Evolutionary conservation across 2,113 vertebrate species (phyloP), one percentile per base, ranked within the genome.

Genomic region (Cheirogaleus medius): DNA sequence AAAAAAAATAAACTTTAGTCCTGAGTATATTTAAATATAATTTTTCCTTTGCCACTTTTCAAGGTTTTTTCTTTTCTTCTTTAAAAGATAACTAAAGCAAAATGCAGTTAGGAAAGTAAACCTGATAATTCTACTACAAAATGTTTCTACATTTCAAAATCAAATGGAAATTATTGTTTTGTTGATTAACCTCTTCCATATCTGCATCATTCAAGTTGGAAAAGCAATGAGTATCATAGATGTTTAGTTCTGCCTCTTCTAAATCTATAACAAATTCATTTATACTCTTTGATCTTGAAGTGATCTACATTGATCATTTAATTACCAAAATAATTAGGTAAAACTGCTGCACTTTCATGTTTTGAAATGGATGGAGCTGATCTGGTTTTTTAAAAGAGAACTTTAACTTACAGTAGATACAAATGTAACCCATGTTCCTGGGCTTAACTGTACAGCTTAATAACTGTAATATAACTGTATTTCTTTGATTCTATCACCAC

Each of bases 291-390:
- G 52, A 69, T 90, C 64, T 93, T 71, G 34, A 81, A 39, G 11
- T 54, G 32, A 73, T 90, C 69, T 56, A 81, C 25, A 49, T 2
- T 58, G 64, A 63, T 71, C 47, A 63, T 77, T 82, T 92, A 94
- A 73, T 90, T 89, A 68, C 54, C 27, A 83, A 86, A 49, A 78
- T 94, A 89, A 97, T 86, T 56, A 93, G 42, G 27, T 56, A 90
- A 95, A 97, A 76, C 58, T 71, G 8, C 49, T 47, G 29, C 4
- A 42, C 44, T 74, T 77, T 81, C 71, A 18, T 90, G n/a, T 90
- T 86, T 87, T 58, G 37, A 23, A 81, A 73, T 66, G 66, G 58
- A 87, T 29, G 49, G 63, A 66, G 44, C 37, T 63, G 37, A 27
- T 69, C 23, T 82, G 21, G 77, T 64, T 66, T 87, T 77, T 80